These are phyloP conservation scores for Semicossyphus pulcher DNA, from an alignment of 2,113 vertebrate species.

Conservation along the genomic window DNA sequence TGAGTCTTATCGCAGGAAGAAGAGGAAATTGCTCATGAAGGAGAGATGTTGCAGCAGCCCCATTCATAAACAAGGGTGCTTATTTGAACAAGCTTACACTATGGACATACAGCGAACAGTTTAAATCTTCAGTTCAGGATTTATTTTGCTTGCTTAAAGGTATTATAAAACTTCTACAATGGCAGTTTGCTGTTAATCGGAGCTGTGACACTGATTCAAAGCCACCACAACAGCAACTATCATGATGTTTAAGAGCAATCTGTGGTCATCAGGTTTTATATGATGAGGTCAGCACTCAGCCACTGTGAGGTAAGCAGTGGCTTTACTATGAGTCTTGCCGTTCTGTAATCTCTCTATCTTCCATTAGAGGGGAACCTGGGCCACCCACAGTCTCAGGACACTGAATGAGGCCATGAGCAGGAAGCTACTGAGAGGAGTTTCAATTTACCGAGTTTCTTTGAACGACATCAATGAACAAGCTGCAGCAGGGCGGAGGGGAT, in stretches of 20 bases:
- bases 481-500: conserved; percentile 8
- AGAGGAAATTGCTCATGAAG: conserved; percentile 75
- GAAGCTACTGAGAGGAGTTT: conserved; percentile 3
- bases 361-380: conserved; percentile 29
- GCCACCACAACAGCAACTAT: conserved; percentile 8
- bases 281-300: conserved; percentile 29
- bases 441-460: conserved; percentile 25
- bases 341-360: conserved; percentile 34
- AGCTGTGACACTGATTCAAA: too few relatives aligned
- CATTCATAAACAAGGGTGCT: conserved; percentile 48
- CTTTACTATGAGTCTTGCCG: conserved; percentile 40
- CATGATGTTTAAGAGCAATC: conserved; percentile 45
- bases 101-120: conserved; percentile 36
- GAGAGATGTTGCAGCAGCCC: conserved; percentile 48
- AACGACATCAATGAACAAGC: conserved; percentile 8
- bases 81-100: conserved; percentile 35
- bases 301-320: conserved; percentile 59
- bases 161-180: not conserved
- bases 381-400: conserved; percentile 51
- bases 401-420: conserved; percentile 5
- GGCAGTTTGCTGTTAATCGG: conserved; percentile 11
- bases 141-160: not conserved
- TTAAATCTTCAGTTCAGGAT: conserved; percentile 13
- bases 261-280: conserved; percentile 62
- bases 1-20: conserved; percentile 77